Conservation (phyloP, 2,113 vertebrate genomes). For the Malurus elegans region DNA sequence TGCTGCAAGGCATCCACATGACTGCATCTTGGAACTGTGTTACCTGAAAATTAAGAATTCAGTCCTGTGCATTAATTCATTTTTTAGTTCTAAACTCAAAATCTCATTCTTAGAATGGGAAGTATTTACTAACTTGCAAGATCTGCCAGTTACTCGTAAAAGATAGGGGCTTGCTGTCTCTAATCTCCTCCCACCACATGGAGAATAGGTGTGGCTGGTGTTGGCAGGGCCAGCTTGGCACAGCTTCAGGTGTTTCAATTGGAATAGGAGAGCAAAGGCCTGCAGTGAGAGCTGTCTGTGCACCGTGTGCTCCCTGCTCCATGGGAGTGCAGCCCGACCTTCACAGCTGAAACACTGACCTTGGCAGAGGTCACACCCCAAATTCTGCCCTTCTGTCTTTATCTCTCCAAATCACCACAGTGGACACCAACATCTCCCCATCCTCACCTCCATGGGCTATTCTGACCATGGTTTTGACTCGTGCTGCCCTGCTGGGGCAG, state of each 20-base stretch:
- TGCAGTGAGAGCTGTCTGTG: neutral
- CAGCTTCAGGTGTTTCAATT: neutral
- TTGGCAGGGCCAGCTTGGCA: neutral
- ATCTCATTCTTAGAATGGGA: neutral
- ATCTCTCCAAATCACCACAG: neutral
- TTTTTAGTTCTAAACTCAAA: neutral
- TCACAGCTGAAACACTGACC: neutral
- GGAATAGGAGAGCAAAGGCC: neutral
- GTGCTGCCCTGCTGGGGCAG: neutral
- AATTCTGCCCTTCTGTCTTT: neutral
- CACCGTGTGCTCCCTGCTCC: neutral
- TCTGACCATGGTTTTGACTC: neutral
- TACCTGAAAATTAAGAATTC: neutral
- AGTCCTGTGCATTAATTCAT: neutral
- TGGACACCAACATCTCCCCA: neutral
- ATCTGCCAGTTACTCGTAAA: neutral
- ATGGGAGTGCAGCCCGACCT: neutral
- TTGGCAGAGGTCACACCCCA: neutral
- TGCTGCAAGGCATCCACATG: neutral
- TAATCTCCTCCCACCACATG: neutral
- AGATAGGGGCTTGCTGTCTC: neutral
- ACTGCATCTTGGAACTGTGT: neutral
- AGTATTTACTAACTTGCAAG: neutral
- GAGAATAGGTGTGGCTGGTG: neutral
- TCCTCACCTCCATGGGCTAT: neutral